Evolutionary conservation across 1,140 invertebrate genomes (phyloP).

Genomic region (Drosophila tristis): DNA sequence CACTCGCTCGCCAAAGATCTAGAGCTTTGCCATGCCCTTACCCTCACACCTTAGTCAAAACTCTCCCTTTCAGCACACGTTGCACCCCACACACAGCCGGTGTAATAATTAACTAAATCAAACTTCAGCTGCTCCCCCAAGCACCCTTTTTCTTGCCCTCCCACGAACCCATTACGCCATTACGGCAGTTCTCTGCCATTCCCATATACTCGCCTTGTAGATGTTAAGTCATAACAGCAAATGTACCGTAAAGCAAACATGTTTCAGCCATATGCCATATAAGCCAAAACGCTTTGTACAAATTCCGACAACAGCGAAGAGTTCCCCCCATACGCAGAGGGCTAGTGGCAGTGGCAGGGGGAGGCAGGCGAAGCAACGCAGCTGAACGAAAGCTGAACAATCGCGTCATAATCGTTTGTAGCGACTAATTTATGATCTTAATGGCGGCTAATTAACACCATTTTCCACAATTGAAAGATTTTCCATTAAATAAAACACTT

Average conservation of each 20-base stretch:
- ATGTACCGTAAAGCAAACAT: slow-evolving; percentile 80
- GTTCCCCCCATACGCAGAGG: too few species aligned
- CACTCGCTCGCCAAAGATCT: not conserved
- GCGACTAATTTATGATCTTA: slow-evolving; percentile 82
- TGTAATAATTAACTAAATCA: slow-evolving; percentile 71
- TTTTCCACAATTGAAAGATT: slow-evolving; percentile 83
- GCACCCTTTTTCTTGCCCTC: not conserved
- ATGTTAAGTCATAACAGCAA: slow-evolving; percentile 75
- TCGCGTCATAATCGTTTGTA: slow-evolving; percentile 81
- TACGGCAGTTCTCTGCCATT: not conserved
- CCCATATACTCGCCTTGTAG: slow-evolving; percentile 18
- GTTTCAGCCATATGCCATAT: slow-evolving; percentile 66
- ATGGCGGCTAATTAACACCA: slow-evolving; percentile 81
- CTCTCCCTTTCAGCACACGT: slow-evolving; percentile 47
- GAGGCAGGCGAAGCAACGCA: slow-evolving; percentile 10
- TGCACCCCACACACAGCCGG: slow-evolving; percentile 20
- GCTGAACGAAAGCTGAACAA: slow-evolving; percentile 65
- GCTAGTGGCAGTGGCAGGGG: too few species aligned
- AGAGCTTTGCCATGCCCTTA: not conserved
- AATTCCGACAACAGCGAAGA: slow-evolving; percentile 34
- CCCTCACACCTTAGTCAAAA: slow-evolving; percentile 13
- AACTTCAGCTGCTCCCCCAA: slow-evolving; percentile 29
- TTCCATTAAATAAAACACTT: slow-evolving; percentile 83
- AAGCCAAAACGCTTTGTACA: slow-evolving; percentile 60
- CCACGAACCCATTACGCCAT: too few species aligned